Conservation (phyloP, 64 coral and sea anemone genomes). For the Stichodactyla mertensii region DNA sequence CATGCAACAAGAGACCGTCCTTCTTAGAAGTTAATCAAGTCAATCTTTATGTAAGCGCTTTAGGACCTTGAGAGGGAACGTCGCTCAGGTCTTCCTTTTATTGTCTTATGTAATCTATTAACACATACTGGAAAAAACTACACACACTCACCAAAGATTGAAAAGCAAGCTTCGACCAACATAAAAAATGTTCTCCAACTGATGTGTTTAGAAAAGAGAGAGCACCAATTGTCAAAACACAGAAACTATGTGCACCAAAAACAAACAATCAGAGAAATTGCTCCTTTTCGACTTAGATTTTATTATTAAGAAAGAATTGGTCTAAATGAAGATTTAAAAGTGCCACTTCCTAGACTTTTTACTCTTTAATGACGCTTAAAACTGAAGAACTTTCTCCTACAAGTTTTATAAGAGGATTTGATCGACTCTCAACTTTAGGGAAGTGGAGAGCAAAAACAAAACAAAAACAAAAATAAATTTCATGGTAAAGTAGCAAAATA, state of each 20-base stretch:
- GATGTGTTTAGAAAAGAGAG: background rate
- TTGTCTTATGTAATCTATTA: constrained; percentile 4
- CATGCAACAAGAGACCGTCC: background rate
- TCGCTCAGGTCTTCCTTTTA: background rate
- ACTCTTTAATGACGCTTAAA: constrained; percentile 16
- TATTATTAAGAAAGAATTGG: constrained; percentile 6
- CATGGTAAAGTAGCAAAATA: background rate
- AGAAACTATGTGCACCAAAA: background rate
- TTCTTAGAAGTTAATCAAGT: background rate
- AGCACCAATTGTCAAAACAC: background rate
- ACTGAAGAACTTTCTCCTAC: constrained; percentile 11
- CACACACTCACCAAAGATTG: background rate
- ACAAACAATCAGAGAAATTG: constrained; percentile 3
- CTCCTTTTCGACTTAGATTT: background rate
- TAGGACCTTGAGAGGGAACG: background rate
- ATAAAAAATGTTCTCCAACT: background rate
- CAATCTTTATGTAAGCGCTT: constrained; percentile 17
- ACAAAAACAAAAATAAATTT: background rate
- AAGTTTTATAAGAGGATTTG: constrained; percentile 15
- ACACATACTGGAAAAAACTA: background rate
- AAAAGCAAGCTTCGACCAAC: background rate
- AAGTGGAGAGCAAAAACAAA: constrained; percentile 9
- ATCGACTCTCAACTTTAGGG: background rate
- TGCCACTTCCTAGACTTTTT: constrained; percentile 25
- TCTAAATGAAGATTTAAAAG: constrained; percentile 31